Conservation (phyloP, 2,888 invertebrate genomes). For the Dasysyrphus albostriatus region DNA sequence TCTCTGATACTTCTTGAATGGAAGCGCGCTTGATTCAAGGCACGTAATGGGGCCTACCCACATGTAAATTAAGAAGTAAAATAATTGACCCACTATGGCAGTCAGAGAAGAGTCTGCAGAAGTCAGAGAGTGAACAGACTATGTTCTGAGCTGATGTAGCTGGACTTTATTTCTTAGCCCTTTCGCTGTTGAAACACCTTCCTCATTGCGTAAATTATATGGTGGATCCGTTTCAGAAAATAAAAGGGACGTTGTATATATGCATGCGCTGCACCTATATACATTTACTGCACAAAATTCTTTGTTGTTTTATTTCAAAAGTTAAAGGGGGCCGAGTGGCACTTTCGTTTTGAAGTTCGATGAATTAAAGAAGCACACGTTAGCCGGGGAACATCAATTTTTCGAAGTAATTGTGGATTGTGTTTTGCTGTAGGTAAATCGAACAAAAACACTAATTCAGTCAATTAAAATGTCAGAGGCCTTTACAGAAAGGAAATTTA, state of each 20-base stretch:
- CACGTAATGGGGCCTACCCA: slow-evolving; percentile 68
- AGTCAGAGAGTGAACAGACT: not conserved
- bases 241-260: slow-evolving; percentile 8
- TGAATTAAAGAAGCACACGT: slow-evolving; percentile 35
- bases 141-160: slow-evolving; percentile 35
- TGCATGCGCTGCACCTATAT: not conserved
- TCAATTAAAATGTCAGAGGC: slow-evolving; percentile 45
- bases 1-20: not conserved
- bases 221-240: slow-evolving; percentile 56
- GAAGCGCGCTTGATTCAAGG: slow-evolving; percentile 43
- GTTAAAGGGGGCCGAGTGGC: slow-evolving; percentile 38
- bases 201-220: slow-evolving; percentile 69
- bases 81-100: slow-evolving; percentile 64
- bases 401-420: slow-evolving; percentile 53
- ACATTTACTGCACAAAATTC: not conserved
- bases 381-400: slow-evolving; percentile 42
- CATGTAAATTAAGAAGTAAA: slow-evolving; percentile 75
- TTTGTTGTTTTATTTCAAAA: not conserved
- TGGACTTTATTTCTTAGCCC: not conserved
- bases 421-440: slow-evolving; percentile 63
- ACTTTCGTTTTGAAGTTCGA: slow-evolving; percentile 45
- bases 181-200: slow-evolving; percentile 57
- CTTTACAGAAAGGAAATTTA: slow-evolving; percentile 34
- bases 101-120: too few species aligned
- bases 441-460: slow-evolving; percentile 56